A percentile compares a stretch with the other conserved stretches of the same genome.
Conservation (phyloP, 2,113 vertebrate genomes). For the Callopanchax toddi region DNA sequence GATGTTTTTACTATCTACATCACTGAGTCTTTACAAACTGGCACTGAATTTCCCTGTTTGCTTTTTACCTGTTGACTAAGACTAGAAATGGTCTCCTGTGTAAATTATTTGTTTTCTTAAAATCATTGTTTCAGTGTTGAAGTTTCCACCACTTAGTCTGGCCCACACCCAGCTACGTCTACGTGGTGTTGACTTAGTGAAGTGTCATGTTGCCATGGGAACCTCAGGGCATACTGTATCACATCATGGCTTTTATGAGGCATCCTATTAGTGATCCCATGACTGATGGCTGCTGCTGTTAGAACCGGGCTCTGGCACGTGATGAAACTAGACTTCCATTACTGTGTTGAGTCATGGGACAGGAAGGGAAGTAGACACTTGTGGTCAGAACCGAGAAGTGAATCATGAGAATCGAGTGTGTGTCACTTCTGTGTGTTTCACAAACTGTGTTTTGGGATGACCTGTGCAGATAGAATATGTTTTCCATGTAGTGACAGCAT, state of each 20-base stretch:
- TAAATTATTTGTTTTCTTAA: constrained; percentile 24
- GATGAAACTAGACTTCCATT: constrained; percentile 26
- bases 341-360: constrained; percentile 63
- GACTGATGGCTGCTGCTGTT: constrained; percentile 14
- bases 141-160: constrained; percentile 15
- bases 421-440: constrained; percentile 1
- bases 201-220: constrained; percentile 5
- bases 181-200: not conserved
- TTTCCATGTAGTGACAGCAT: not conserved
- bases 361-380: constrained; percentile 66
- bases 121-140: constrained; percentile 11
- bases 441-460: constrained; percentile 12
- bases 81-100: not conserved
- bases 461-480: not conserved
- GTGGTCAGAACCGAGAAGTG: constrained; percentile 58
- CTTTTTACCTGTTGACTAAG: too few species aligned
- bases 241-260: constrained; percentile 12
- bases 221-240: constrained; percentile 10
- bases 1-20: too few species aligned
- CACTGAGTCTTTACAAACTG: too few species aligned
- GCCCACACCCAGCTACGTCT: not conserved
- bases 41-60: too few species aligned
- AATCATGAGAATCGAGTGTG: constrained; percentile 39
- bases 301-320: constrained; percentile 4
- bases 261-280: constrained; percentile 24